These are phyloP conservation scores for Morbakka virulenta DNA, from an alignment of 30 jellyfish, hydroid and myxozoan species.

Conservation along the genomic window DNA sequence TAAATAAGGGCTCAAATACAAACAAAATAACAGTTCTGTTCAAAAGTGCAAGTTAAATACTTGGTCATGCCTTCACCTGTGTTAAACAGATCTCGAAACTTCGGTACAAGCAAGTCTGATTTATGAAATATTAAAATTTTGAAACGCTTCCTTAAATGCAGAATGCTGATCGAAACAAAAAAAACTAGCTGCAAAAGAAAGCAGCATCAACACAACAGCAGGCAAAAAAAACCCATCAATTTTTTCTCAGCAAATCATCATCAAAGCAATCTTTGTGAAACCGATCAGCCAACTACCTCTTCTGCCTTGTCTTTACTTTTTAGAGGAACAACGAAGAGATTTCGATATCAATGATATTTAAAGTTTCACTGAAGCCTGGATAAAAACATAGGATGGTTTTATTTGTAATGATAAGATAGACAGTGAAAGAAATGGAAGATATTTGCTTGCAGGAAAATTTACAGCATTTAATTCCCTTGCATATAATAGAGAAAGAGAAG, in stretches of 20 bases:
- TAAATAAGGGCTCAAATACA: constrained; percentile 1
- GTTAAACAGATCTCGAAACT: not conserved
- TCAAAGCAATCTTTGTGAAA: constrained; percentile 25
- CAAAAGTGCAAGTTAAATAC: too few species aligned
- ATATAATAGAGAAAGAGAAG: constrained; percentile 13
- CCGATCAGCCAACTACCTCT: constrained; percentile 23
- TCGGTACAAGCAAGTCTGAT: not conserved
- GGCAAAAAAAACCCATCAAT: constrained; percentile 19
- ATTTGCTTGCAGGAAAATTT: constrained; percentile 19
- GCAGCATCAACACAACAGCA: constrained; percentile 43
- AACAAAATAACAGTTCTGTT: too few species aligned
- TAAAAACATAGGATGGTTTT: constrained; percentile 30
- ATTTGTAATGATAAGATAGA: constrained; percentile 26
- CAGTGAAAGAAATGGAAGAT: constrained; percentile 43
- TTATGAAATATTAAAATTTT: not conserved
- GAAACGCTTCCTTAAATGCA: constrained; percentile 35
- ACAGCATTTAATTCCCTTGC: constrained; percentile 22
- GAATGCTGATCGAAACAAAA: constrained; percentile 44
- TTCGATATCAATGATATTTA: constrained; percentile 16
- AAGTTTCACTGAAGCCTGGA: constrained; percentile 18
- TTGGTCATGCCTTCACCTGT: too few species aligned
- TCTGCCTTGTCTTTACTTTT: constrained; percentile 19
- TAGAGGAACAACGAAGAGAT: constrained; percentile 21
- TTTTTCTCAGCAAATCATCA: constrained; percentile 21
- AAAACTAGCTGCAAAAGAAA: constrained; percentile 14